phyloP scores from a whole-genome alignment of 1,140 invertebrate genomes.

The Philaenus spumarius region DNA sequence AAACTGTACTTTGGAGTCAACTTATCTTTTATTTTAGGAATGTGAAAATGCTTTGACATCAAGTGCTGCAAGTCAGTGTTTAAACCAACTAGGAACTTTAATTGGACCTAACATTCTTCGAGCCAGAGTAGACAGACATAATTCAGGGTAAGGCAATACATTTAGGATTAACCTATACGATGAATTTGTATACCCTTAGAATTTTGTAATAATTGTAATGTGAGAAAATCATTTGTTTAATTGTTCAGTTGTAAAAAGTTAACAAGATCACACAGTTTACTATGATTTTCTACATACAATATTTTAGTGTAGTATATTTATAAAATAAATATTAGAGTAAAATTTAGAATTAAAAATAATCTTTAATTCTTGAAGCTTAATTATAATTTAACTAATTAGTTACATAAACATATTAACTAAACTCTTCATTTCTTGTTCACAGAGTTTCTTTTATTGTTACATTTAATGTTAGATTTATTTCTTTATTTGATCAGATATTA shows the following conservation, averaged over 20 bases:
- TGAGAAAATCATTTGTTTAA: not conserved
- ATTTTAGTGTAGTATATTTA: not conserved
- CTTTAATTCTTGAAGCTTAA: too few species aligned
- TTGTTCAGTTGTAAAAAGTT: not conserved
- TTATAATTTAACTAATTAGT: too few species aligned
- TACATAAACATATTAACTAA: too few species aligned
- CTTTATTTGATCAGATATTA: too few species aligned
- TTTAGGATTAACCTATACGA: not conserved
- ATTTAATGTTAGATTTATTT: too few species aligned
- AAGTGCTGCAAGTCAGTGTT: constrained; percentile 45
- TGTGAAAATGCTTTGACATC: constrained; percentile 48
- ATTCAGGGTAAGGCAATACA: constrained; percentile 38
- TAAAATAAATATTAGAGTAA: not conserved
- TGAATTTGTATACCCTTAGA: not conserved
- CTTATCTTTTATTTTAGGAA: constrained; percentile 39
- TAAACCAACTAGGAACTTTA: constrained; percentile 42
- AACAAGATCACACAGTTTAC: not conserved
- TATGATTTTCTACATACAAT: not conserved
- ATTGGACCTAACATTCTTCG: constrained; percentile 47
- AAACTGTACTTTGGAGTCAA: too few species aligned
- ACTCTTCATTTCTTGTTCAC: too few species aligned
- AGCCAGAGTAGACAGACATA: constrained; percentile 46
- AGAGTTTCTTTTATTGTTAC: too few species aligned
- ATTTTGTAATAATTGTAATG: not conserved
- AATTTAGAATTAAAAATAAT: too few species aligned